Percentiles rank a stretch among this genome's conserved stretches.
phyloP scores from a whole-genome alignment of 2,888 invertebrate genomes.

The Drosophila stalkeri region DNA sequence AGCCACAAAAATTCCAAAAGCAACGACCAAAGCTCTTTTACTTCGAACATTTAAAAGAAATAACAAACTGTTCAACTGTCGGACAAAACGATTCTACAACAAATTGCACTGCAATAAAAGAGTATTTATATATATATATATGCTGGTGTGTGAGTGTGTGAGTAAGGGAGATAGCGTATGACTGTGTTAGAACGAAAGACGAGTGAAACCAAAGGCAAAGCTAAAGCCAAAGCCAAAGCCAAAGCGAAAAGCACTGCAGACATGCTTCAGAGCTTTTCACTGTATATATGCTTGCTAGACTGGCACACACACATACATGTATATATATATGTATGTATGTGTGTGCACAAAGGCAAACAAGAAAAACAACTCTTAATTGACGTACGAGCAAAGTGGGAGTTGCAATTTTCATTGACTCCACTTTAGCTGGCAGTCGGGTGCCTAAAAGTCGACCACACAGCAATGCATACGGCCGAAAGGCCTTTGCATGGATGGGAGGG shows the following conservation, averaged over 20 bases:
- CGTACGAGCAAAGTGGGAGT: conserved; percentile 84
- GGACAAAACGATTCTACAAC: conserved; percentile 83
- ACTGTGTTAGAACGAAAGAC: conserved; percentile 19
- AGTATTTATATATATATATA: conserved; percentile 29
- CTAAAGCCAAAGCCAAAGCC: conserved; percentile 25
- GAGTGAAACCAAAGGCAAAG: conserved; percentile 50
- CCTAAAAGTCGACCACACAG: conserved; percentile 53
- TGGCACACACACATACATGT: background rate
- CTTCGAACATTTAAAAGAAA: conserved; percentile 81
- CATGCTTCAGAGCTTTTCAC: conserved; percentile 57
- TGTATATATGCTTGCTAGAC: conserved; percentile 20
- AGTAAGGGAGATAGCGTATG: conserved; percentile 20
- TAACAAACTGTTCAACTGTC: conserved; percentile 81
- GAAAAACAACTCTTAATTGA: conserved; percentile 81
- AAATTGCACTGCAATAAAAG: conserved; percentile 83
- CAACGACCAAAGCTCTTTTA: conserved; percentile 74
- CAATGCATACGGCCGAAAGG: conserved; percentile 9
- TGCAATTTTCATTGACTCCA: conserved; percentile 84
- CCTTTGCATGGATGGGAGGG: background rate
- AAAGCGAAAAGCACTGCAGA: conserved; percentile 59
- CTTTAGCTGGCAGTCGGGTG: conserved; percentile 73
- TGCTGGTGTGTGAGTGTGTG: conserved; percentile 21
- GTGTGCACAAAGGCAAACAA: conserved; percentile 36
- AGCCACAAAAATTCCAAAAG: conserved; percentile 79
- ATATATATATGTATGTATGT: conserved; percentile 11